These are phyloP conservation scores for Eucidaris tribuloides DNA, from an alignment of 35 echinoderm and acorn worm genomes.

Conservation along the genomic window DNA sequence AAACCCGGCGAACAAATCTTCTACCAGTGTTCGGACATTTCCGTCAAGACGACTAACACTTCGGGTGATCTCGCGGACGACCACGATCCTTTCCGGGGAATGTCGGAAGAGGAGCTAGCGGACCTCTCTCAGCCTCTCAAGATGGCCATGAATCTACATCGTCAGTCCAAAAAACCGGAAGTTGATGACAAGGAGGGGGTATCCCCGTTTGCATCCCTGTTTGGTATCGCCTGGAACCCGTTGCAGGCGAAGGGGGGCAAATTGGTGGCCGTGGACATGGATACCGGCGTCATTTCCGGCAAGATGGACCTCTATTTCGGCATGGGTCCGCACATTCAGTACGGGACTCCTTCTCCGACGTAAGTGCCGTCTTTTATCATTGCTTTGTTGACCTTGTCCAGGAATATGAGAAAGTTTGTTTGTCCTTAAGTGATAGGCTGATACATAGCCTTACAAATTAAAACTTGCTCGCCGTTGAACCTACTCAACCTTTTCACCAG, in stretches of 20 bases:
- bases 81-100: neutral
- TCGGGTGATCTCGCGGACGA: neutral
- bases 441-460: too few species aligned
- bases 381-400: too few species aligned
- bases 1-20: constrained; percentile 71
- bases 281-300: constrained; percentile 39
- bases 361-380: too few species aligned
- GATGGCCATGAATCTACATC: neutral
- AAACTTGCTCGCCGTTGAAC: too few species aligned
- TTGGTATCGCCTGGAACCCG: constrained; percentile 79
- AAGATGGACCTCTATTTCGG: constrained; percentile 62
- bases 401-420: too few species aligned
- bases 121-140: neutral
- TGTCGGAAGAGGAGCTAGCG: neutral
- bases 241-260: constrained; percentile 27
- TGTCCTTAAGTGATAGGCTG: too few species aligned
- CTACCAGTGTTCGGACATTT: constrained; percentile 85
- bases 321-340: constrained; percentile 71
- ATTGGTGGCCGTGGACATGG: constrained; percentile 45
- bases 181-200: too few species aligned
- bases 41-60: constrained; percentile 18
- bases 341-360: constrained; percentile 80
- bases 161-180: too few species aligned
- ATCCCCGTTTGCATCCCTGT: constrained; percentile 42
- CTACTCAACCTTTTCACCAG: too few species aligned